Conservation (phyloP, 1,140 invertebrate species). For the Drosophila lacteicornis region DNA sequence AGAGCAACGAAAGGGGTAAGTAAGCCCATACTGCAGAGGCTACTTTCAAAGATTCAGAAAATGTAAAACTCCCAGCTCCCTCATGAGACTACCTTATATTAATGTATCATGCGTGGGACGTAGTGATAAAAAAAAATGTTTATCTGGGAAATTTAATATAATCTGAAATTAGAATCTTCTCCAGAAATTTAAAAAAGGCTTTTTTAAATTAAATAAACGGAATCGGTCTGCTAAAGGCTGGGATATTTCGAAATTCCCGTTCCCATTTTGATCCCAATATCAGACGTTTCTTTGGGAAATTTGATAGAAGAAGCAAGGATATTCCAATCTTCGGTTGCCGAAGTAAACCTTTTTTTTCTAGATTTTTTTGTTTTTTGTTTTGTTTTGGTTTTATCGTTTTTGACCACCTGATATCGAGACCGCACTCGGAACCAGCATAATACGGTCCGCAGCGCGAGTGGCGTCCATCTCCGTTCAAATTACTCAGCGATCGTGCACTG, state of each 20-base stretch:
- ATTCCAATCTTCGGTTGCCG: slow-evolving; percentile 20
- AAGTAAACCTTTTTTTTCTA: slow-evolving; percentile 7
- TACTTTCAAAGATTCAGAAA: no score
- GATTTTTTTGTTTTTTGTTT: slow-evolving; percentile 16
- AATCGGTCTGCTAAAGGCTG: not conserved
- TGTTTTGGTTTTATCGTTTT: slow-evolving; percentile 18
- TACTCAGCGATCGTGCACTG: slow-evolving; percentile 70
- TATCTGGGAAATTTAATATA: no score
- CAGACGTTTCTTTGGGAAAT: no score
- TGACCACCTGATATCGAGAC: slow-evolving; percentile 77
- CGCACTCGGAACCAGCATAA: slow-evolving; percentile 83
- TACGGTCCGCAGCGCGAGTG: slow-evolving; percentile 46
- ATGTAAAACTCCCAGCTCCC: no score
- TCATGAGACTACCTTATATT: no score
- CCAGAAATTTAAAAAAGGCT: not conserved
- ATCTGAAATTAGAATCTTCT: no score
- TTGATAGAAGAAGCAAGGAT: slow-evolving; percentile 4
- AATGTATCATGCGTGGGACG: no score
- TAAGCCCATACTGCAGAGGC: no score
- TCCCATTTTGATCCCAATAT: no score
- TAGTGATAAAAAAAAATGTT: no score
- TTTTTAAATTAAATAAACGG: not conserved
- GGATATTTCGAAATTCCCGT: not conserved
- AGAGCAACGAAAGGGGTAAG: no score
- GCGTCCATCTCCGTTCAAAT: slow-evolving; percentile 60